Evolutionary conservation across 1,140 invertebrate species (phyloP), one percentile per base, ranked within the genome.

Genomic region (Brachionus paranguensis): DNA sequence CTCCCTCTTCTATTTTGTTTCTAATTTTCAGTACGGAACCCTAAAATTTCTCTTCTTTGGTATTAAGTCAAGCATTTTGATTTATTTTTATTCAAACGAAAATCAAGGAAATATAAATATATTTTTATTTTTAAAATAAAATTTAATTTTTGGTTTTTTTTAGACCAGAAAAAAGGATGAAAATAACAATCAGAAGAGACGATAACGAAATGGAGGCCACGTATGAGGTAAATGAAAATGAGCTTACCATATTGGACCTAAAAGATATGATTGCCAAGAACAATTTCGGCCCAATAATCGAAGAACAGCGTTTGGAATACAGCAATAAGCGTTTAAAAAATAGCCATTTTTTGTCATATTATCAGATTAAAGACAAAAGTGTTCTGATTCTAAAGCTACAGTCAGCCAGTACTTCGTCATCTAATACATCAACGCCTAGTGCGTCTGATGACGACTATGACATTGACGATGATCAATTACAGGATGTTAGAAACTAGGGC

Each of bases 191-290:
- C 4, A 29, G 45, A 37, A 47, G 72, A 76, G 72, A 76, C 27
- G 72, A 76, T 53, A 76, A 76, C 17, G 72, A 76, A 50, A 76
- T 76, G 72, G 72, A 76, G 50, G 72, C 72, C 11, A 76, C 72
- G 5, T 76, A 76, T 50, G 72, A 76, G 11, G 41, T 76, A 2
- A 76, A 76, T 10, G 72, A 76, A 76, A 76, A 53, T 8, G 72
- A 76, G 43, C 20, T 27, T 2, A 76, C 72, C 29, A 29, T 76
- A 14, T 27, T 50, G 4, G 72, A 76, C 45, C 3, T 76, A 27
- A 76, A 76, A 17, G 72, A 76, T 24, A 27, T 76, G 24, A 76
- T 76, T 27, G 72, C 72, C 24, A 76, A 50, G 27, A 76, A 76
- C n/a, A 76, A 76, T 24, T 76, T 76, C 29, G 72, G 72, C 1